Percentiles rank a stretch among this genome's conserved stretches.
Evolutionary conservation across 2,888 invertebrate genomes (phyloP).

Genomic region (Resseliella maxima): DNA sequence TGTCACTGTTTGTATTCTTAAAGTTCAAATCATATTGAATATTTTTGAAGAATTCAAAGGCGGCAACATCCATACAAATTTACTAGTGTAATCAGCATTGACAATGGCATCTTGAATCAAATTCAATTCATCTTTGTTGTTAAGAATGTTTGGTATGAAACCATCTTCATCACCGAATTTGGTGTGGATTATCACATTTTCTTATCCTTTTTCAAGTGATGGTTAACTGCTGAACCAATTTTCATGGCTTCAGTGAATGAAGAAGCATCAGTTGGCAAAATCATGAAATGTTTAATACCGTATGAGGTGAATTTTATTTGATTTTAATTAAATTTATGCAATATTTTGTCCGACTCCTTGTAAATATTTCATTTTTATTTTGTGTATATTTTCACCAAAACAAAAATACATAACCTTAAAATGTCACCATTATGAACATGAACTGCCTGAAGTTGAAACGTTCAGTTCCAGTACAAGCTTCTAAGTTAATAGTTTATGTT

Average conservation of each 20-base stretch:
- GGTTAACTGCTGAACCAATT: constrained; percentile 97
- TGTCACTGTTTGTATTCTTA: constrained; percentile 93
- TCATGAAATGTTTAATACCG: constrained; percentile 89
- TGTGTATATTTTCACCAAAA: too few species aligned
- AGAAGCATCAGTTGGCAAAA: constrained; percentile 90
- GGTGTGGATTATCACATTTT: constrained; percentile 94
- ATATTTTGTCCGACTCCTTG: too few species aligned
- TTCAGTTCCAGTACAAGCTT: too few species aligned
- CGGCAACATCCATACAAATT: constrained; percentile 99
- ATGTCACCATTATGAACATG: too few species aligned
- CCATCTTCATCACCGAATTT: constrained; percentile 99
- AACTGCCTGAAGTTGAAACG: too few species aligned
- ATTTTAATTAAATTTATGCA: too few species aligned
- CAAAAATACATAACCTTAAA: too few species aligned
- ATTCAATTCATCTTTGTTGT: constrained; percentile 92
- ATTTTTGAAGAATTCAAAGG: constrained; percentile 94
- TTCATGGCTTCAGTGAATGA: constrained; percentile 98
- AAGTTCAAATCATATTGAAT: constrained; percentile 94
- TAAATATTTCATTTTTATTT: too few species aligned
- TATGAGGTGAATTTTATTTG: constrained; percentile 35
- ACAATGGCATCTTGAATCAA: constrained; percentile 90
- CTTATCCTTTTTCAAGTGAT: constrained; percentile 85
- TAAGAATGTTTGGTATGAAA: constrained; percentile 97
- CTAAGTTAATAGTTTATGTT: too few species aligned
- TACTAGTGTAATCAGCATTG: constrained; percentile 96